Evolutionary conservation across 2,888 invertebrate species (phyloP), one percentile per base, ranked within the genome.

Genomic region (Heliconius cydno): DNA sequence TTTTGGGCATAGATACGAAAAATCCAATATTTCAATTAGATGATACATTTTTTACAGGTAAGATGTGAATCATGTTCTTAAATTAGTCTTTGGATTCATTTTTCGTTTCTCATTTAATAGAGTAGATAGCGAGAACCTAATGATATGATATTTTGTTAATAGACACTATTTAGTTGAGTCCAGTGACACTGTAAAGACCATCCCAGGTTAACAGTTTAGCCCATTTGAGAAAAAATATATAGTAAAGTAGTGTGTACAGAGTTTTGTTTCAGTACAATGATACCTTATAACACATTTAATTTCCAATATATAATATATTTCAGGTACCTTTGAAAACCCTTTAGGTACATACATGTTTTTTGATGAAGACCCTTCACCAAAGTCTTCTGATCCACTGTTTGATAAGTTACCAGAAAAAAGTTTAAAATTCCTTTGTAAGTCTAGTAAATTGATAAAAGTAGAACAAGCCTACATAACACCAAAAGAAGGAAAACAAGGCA

Each of bases 301-400:
- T 60, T 60, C 60, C 6, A 30, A 72, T 57, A n/a, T 19, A 34
- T 74, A 12, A 28, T n/a, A 38, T 60, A 30, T 81, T 79, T 38
- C 88, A 96, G 98, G 97, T 28, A 95, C 95, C 76, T 97, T 96
- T 90, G 96, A 96, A 86, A 96, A 96, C 87, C 94, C 96, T 13
- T 88, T 97, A 81, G 98, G 97, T 30, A 97, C 97, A 25, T 96
- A 96, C 84, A 92, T 98, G 88, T 97, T 97, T 88, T 97, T 98
- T 88, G 96, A 96, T 87, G 96, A 96, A 85, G 96, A 96, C 82
- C 90, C 95, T 52, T 90, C 95, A 65, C 92, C 94, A 74, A 85
- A 89, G 67, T 85, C 90, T 30, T 84, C 85, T 12, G 96, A 96
- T 88, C 92, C 95, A 19, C 87, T 96, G 70, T 96, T 95, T 88